These are phyloP conservation scores for Psettodes erumei DNA, from an alignment of 2,113 vertebrate genomes.

Conservation along the genomic window DNA sequence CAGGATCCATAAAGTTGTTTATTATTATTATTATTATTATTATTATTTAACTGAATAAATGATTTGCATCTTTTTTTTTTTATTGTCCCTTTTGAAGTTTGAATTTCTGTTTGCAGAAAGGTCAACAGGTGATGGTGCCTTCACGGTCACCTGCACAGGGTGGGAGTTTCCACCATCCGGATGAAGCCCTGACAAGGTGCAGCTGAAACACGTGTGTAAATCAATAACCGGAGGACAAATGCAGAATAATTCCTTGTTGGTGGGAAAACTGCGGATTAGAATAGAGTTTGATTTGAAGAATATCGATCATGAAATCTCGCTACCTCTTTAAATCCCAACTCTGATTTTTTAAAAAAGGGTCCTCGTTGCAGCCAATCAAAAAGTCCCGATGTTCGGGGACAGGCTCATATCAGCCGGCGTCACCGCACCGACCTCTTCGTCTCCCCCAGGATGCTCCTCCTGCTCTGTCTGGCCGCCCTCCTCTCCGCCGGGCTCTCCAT, in stretches of 20 bases:
- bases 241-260: neutral
- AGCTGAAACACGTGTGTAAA: too few relatives aligned
- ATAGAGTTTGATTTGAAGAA: too few relatives aligned
- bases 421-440: slow-evolving; percentile 20
- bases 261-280: neutral
- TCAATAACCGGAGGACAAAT: too few relatives aligned
- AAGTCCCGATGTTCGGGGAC: slow-evolving; percentile 82
- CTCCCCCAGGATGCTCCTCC: slow-evolving; percentile 85
- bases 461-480: slow-evolving; percentile 85
- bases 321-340: slow-evolving; percentile 70
- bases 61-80: too few relatives aligned
- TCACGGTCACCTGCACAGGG: neutral
- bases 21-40: too few relatives aligned
- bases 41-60: neutral
- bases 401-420: slow-evolving; percentile 79
- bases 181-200: too few relatives aligned
- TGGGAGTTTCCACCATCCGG: neutral
- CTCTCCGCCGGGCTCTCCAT: slow-evolving; percentile 81
- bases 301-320: slow-evolving; percentile 8
- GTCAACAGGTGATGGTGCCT: slow-evolving; percentile 4
- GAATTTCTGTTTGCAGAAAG: neutral
- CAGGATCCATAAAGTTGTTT: too few relatives aligned
- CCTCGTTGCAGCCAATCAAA: slow-evolving; percentile 91
- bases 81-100: too few relatives aligned
- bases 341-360: slow-evolving; percentile 47